Evolutionary conservation across 2,113 vertebrate genomes (phyloP).

Genomic region (Leptobrachium leishanense): DNA sequence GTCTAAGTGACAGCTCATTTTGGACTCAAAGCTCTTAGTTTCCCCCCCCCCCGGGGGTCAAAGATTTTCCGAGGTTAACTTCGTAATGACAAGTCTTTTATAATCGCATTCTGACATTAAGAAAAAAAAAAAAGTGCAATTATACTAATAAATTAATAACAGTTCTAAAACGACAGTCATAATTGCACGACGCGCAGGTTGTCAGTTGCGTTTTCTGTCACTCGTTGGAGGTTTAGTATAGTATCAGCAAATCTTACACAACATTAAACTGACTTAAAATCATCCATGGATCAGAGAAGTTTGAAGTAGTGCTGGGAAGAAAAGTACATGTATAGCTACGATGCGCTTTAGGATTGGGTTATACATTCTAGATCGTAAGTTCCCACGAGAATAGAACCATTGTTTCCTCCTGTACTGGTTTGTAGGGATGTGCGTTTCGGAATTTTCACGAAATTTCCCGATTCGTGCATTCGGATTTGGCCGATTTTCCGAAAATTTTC

Average conservation of each 20-base stretch:
- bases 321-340: conserved; percentile 18
- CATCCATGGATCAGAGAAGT: conserved; percentile 42
- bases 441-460: too few species aligned
- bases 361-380: too few species aligned
- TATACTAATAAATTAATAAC: conserved; percentile 82
- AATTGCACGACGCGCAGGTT: conserved; percentile 77
- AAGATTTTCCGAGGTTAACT: conserved; percentile 73
- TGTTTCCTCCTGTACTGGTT: too few species aligned
- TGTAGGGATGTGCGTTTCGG: too few species aligned
- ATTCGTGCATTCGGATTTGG: too few species aligned
- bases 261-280: conserved; percentile 57
- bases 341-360: conserved; percentile 18
- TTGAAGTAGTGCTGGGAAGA: conserved; percentile 34
- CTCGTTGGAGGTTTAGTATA: conserved; percentile 69
- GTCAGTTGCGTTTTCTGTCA: conserved; percentile 72
- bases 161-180: conserved; percentile 79
- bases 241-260: conserved; percentile 60
- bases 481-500: too few species aligned
- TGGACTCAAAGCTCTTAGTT: conserved; percentile 70
- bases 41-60: conserved; percentile 75
- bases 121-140: conserved; percentile 74
- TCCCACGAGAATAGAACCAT: too few species aligned
- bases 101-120: conserved; percentile 77
- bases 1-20: conserved; percentile 80
- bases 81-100: conserved; percentile 81